A percentile compares a stretch with the other conserved stretches of the same genome.
Conservation (phyloP, 2,888 invertebrate genomes). For the Drosophila helvetica region DNA sequence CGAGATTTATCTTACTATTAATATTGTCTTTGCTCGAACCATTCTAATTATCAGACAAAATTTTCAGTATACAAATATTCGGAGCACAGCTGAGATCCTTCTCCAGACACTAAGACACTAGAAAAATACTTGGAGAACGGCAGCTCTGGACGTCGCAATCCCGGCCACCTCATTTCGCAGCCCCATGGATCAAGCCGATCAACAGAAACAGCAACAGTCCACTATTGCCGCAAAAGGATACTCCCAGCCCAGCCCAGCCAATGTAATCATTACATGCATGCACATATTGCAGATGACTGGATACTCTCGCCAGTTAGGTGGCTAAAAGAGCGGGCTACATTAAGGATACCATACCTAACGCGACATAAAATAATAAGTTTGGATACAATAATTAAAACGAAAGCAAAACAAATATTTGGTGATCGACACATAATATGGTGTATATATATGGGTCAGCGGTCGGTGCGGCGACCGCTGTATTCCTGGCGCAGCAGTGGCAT, state of each 20-base stretch:
- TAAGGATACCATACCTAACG: neutral
- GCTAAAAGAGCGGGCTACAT: neutral
- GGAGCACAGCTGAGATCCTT: too few relatives aligned
- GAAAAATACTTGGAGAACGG: neutral
- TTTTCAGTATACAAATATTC: too few relatives aligned
- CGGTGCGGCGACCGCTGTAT: neutral
- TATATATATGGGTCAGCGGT: neutral
- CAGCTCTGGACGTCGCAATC: neutral
- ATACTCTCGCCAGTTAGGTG: neutral
- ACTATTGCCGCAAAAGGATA: neutral
- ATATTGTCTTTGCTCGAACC: too few relatives aligned
- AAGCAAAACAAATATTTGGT: too few relatives aligned
- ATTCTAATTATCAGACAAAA: neutral
- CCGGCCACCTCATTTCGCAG: neutral
- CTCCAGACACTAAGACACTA: too few relatives aligned
- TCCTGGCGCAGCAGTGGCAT: slow-evolving; percentile 68
- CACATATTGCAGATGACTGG: neutral
- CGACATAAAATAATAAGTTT: neutral
- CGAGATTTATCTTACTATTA: too few relatives aligned
- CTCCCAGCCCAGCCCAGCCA: too few relatives aligned
- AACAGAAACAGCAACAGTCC: neutral
- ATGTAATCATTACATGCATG: too few relatives aligned
- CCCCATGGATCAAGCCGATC: neutral
- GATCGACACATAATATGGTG: too few relatives aligned
- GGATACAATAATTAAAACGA: neutral